phyloP scores from a whole-genome alignment of 2,888 invertebrate genomes.

The Hedychridium roseum region DNA sequence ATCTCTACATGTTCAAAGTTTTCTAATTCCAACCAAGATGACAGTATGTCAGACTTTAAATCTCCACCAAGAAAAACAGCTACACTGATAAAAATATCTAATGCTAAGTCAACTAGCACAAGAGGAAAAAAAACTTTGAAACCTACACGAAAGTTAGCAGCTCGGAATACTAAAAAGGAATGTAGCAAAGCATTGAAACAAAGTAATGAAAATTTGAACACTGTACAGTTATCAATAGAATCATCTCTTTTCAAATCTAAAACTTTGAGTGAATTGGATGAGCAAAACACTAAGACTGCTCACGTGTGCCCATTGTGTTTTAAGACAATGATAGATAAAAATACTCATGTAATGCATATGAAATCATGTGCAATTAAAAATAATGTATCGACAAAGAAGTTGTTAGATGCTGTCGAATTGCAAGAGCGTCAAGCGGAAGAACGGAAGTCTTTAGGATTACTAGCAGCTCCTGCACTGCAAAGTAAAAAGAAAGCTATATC shows the following conservation, averaged over 20 bases:
- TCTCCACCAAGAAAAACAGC: conserved; percentile 35
- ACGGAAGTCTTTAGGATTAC: conserved; percentile 60
- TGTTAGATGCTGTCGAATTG: conserved; percentile 58
- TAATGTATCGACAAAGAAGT: conserved; percentile 55
- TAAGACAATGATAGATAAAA: conserved; percentile 48
- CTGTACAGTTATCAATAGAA: conserved; percentile 45
- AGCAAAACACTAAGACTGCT: conserved; percentile 31
- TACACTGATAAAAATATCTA: conserved; percentile 24
- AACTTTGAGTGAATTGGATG: conserved; percentile 5
- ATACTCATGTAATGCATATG: conserved; percentile 48
- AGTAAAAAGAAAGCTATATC: conserved; percentile 31
- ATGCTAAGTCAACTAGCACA: conserved; percentile 11
- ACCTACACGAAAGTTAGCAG: conserved; percentile 15
- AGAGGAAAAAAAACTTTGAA: conserved; percentile 23
- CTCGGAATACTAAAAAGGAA: not conserved
- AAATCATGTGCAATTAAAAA: conserved; percentile 61
- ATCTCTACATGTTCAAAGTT: not conserved
- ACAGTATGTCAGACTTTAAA: conserved; percentile 55
- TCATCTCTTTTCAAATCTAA: conserved; percentile 51
- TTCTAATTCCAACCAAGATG: conserved; percentile 29
- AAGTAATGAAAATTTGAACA: conserved; percentile 11
- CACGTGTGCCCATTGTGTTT: conserved; percentile 59
- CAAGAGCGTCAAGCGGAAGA: conserved; percentile 62
- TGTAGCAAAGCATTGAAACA: conserved; percentile 24
- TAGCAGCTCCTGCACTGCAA: conserved; percentile 48